Percentiles rank a stretch among this genome's conserved stretches.
These are phyloP conservation scores for Laterallus jamaicensis DNA, from an alignment of 2,113 vertebrate genomes.

Conservation along the genomic window DNA sequence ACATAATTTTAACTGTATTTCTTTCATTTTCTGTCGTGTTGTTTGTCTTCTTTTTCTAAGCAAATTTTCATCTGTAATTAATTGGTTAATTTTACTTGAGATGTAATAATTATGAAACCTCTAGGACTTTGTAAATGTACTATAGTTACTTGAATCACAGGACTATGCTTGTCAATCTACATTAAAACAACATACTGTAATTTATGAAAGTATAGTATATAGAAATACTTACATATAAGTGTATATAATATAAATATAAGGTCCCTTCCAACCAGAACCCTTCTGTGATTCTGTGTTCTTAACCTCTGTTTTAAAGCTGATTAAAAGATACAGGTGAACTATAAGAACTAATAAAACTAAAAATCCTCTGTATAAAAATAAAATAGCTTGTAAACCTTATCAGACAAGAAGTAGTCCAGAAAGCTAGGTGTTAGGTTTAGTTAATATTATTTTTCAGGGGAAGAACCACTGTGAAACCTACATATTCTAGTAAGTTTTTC, in stretches of 20 bases:
- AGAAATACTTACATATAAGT: background rate
- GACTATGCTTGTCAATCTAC: background rate
- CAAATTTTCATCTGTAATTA: background rate
- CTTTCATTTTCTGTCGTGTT: background rate
- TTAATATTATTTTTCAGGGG: background rate
- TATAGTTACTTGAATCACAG: background rate
- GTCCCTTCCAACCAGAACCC: background rate
- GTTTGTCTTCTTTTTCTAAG: background rate
- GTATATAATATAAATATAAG: background rate
- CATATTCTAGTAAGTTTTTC: background rate
- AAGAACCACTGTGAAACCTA: background rate
- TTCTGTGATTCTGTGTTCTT: background rate
- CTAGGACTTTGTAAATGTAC: background rate
- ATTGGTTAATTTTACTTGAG: background rate
- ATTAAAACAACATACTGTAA: background rate
- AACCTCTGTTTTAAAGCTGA: background rate
- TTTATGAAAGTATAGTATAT: background rate
- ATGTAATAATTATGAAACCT: background rate
- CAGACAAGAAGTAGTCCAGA: background rate
- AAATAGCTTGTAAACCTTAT: background rate
- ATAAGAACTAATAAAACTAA: background rate
- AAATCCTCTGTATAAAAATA: background rate
- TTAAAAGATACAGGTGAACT: background rate
- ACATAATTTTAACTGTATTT: background rate
- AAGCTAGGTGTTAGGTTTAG: background rate